Percentiles rank a stretch among this genome's conserved stretches.
These are phyloP conservation scores for Oryzias melastigma DNA, from an alignment of 2,113 vertebrate genomes.

Conservation along the genomic window DNA sequence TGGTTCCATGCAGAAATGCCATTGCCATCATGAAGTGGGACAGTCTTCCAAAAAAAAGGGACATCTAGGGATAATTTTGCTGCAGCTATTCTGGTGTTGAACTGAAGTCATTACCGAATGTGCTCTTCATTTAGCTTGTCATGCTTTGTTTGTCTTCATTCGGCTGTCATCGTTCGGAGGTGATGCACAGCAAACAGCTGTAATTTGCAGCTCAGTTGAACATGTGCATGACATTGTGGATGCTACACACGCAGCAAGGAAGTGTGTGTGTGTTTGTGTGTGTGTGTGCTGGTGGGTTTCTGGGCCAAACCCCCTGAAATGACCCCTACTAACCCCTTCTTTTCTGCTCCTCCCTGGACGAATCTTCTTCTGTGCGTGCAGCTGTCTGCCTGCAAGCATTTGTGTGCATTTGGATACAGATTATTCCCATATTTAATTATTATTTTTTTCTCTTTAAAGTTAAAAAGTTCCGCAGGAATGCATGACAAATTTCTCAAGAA, in stretches of 20 bases:
- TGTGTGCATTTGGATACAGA: constrained; percentile 35
- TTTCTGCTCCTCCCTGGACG: constrained; percentile 42
- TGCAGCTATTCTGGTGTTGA: constrained; percentile 50
- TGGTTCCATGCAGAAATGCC: constrained; percentile 41
- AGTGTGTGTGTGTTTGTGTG: constrained; percentile 2
- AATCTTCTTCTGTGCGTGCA: constrained; percentile 62
- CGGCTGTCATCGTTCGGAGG: constrained; percentile 20
- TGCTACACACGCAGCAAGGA: constrained; percentile 31
- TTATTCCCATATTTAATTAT: constrained; percentile 26
- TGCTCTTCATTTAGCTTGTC: constrained; percentile 33
- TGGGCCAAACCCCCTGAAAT: constrained; percentile 40
- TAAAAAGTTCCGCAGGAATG: neutral
- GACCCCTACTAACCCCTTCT: constrained; percentile 60
- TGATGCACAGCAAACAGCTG: constrained; percentile 40
- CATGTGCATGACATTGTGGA: constrained; percentile 46
- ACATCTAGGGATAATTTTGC: constrained; percentile 55
- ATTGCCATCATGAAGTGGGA: constrained; percentile 67
- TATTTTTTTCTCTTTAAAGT: neutral
- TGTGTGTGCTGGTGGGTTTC: constrained; percentile 8
- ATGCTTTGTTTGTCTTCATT: constrained; percentile 43
- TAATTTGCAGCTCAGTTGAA: constrained; percentile 31
- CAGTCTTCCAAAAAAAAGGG: constrained; percentile 41
- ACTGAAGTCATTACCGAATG: constrained; percentile 52
- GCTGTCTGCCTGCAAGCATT: constrained; percentile 65
- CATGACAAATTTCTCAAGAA: neutral